phyloP scores from a whole-genome alignment of 2,888 invertebrate genomes.

The Criorhina ranunculi region DNA sequence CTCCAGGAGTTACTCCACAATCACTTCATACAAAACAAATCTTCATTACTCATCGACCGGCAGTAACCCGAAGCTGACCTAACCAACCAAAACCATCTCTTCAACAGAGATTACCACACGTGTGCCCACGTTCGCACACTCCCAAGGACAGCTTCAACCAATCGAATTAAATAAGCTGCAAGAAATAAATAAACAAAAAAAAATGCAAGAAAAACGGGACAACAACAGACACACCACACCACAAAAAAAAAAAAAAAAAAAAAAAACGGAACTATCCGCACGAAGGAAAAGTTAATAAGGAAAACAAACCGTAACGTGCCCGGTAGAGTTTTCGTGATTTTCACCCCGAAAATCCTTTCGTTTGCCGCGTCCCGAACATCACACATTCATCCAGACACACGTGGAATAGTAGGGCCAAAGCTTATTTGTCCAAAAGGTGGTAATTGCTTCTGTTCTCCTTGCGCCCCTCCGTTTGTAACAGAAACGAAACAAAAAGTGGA shows the following conservation, averaged over 20 bases:
- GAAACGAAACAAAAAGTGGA: neutral
- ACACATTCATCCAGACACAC: constrained; percentile 8
- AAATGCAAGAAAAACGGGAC: constrained; percentile 38
- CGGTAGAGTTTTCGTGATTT: constrained; percentile 68
- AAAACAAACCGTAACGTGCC: constrained; percentile 74
- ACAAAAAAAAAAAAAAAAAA: neutral
- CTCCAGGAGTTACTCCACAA: constrained; percentile 8
- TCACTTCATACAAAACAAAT: constrained; percentile 55
- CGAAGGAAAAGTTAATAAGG: constrained; percentile 76
- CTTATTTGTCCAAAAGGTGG: constrained; percentile 74
- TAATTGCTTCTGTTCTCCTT: constrained; percentile 71
- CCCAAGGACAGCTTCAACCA: constrained; percentile 33
- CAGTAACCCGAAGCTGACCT: constrained; percentile 34
- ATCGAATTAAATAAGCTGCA: constrained; percentile 73
- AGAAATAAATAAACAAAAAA: constrained; percentile 67
- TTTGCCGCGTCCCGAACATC: neutral
- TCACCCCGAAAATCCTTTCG: constrained; percentile 33
- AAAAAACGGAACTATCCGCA: constrained; percentile 66
- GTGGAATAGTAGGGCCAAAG: constrained; percentile 30
- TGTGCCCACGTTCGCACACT: constrained; percentile 45
- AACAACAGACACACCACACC: too few species aligned
- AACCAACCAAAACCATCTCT: constrained; percentile 39
- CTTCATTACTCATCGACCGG: constrained; percentile 57
- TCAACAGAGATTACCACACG: constrained; percentile 62
- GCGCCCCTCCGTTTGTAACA: constrained; percentile 17